Evolutionary conservation across 2,797 vertebrate genomes (phyloP).

Genomic region (Oryzias sinensis): DNA sequence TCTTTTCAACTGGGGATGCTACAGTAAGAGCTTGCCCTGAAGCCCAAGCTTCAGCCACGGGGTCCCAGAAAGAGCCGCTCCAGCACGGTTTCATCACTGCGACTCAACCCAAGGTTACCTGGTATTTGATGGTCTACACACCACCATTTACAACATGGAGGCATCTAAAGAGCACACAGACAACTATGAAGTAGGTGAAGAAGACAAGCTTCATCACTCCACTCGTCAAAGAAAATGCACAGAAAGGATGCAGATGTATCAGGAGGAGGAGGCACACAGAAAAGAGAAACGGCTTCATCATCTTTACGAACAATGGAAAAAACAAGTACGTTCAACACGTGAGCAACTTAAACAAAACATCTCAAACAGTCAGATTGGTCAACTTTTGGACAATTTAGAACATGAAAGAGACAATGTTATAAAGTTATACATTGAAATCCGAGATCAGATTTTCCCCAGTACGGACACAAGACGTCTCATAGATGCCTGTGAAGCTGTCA

Average conservation of each 20-base stretch:
- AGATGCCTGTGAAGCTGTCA: slow-evolving; percentile 7
- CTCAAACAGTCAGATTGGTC: not conserved
- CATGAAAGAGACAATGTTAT: not conserved
- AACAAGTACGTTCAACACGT: not conserved
- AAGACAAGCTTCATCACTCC: not conserved
- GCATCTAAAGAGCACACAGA: not conserved
- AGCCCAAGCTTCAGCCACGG: no score
- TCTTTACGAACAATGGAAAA: slow-evolving; percentile 2
- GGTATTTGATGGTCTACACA: no score
- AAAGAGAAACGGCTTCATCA: slow-evolving; percentile 1
- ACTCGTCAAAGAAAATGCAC: not conserved
- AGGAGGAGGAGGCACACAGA: slow-evolving; percentile 1
- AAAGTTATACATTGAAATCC: not conserved
- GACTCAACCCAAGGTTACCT: no score
- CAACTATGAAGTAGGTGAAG: not conserved
- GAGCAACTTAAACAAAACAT: not conserved
- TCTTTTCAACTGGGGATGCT: no score
- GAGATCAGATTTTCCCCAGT: not conserved
- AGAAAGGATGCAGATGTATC: slow-evolving; percentile 3
- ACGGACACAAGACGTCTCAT: not conserved
- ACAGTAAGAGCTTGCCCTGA: no score
- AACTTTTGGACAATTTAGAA: not conserved
- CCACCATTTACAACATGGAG: not conserved
- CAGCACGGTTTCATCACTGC: no score
- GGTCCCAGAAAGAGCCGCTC: no score